A percentile compares a stretch with the other conserved stretches of the same genome.
Conservation (phyloP, 1,140 invertebrate genomes). For the Caerostris darwini region DNA sequence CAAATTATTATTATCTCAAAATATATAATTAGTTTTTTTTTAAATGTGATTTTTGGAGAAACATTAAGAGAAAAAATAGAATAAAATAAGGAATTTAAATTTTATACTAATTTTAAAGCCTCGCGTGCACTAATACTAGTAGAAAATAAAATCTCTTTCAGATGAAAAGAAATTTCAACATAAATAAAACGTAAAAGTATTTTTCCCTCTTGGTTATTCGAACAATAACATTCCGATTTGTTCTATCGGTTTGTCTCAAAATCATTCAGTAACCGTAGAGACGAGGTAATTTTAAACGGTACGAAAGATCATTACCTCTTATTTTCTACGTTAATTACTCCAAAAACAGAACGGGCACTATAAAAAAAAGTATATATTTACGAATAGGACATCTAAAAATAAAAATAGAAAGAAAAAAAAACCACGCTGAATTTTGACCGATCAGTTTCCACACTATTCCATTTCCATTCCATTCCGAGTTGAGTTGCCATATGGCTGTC, state of each 20-base stretch:
- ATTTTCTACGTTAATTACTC: slow-evolving; percentile 40
- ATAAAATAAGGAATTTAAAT: neutral
- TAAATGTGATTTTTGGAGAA: too few species aligned
- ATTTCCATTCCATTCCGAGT: neutral
- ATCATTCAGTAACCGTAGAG: slow-evolving; percentile 48
- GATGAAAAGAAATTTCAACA: neutral
- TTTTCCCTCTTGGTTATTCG: neutral
- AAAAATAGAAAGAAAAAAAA: neutral
- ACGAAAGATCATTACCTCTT: neutral
- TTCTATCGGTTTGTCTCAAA: neutral
- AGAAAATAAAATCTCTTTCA: neutral
- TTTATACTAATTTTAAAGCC: neutral
- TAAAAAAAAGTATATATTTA: neutral
- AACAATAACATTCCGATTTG: slow-evolving; percentile 22
- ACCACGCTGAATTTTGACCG: neutral
- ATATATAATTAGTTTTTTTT: too few species aligned
- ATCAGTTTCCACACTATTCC: neutral
- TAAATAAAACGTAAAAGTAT: neutral
- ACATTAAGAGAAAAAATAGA: neutral
- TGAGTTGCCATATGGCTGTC: slow-evolving; percentile 40
- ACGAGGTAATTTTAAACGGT: slow-evolving; percentile 33
- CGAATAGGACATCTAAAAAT: neutral
- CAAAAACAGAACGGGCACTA: neutral
- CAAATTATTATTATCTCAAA: too few species aligned
- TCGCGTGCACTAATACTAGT: neutral